A percentile compares a stretch with the other conserved stretches of the same genome.
Evolutionary conservation across 2,888 invertebrate genomes (phyloP).

Genomic region (Melieria crassipennis): DNA sequence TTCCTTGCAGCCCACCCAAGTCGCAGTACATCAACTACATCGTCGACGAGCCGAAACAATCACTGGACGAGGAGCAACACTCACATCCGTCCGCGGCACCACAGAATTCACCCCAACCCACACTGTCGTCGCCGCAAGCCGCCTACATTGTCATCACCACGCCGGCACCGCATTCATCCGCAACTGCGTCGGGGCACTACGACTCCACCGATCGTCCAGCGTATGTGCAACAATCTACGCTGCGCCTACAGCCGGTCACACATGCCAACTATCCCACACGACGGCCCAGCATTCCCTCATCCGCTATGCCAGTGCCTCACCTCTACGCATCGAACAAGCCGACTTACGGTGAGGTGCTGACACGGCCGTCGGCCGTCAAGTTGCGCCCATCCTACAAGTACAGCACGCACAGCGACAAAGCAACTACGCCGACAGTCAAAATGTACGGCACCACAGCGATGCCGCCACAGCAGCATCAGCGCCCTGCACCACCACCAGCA

Average conservation of each 20-base stretch:
- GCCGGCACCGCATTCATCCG: constrained; percentile 46
- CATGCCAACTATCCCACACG: constrained; percentile 40
- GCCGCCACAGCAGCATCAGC: constrained; percentile 32
- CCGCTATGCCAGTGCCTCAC: constrained; percentile 12
- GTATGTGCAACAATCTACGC: constrained; percentile 56
- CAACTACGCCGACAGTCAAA: neutral
- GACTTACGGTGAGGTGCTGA: constrained; percentile 38
- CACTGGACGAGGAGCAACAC: constrained; percentile 58
- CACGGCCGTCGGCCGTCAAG: constrained; percentile 48
- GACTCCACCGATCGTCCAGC: constrained; percentile 51
- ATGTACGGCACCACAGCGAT: neutral
- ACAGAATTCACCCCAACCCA: constrained; percentile 31
- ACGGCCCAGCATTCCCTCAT: constrained; percentile 21
- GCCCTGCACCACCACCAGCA: constrained; percentile 42
- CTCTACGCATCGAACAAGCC: constrained; percentile 40
- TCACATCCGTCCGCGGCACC: constrained; percentile 18
- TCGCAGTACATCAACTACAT: constrained; percentile 56
- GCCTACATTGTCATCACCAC: constrained; percentile 57
- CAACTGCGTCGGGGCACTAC: constrained; percentile 42
- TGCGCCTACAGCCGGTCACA: constrained; percentile 55
- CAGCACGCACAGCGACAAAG: constrained; percentile 27
- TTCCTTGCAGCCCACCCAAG: constrained; percentile 41
- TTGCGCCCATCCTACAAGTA: constrained; percentile 55
- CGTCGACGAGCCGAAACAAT: constrained; percentile 60
- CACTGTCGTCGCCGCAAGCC: constrained; percentile 45